Evolutionary conservation across 2,888 invertebrate genomes (phyloP), one percentile per base, ranked within the genome.

Genomic region (Pharmacophagus antenor): DNA sequence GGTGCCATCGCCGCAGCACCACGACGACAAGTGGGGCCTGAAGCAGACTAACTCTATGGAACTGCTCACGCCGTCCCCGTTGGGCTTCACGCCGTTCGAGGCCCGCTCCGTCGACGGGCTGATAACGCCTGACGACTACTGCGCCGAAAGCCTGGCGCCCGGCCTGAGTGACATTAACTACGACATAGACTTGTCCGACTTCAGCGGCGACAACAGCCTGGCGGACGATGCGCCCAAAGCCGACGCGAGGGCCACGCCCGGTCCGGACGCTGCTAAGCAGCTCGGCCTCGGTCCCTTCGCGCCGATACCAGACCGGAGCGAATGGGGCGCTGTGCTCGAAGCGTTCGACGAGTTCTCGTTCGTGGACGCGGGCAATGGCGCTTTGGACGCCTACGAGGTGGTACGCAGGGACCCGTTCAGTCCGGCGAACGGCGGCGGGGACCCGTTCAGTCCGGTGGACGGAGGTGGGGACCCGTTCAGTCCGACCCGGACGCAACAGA

Each of bases 121-220:
- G 58, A 85, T 92, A 69, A 93, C 93, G 0, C 93, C 93, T 0
- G 94, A 94, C 55, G 94, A 94, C 31, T 91, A 85, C 52, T 86
- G 78, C 0, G 68, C 80, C 0, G 91, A 92, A 7, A 91, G 92
- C 61, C 81, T 93, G 37, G 88, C 91, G 0, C 91, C 93, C 15
- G 94, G 94, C 0, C 77, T 95, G 23, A 93, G 93, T 22, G 94
- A 94, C 70, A 93, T 95, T 15, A 95, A 95, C 76, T 95, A 95
- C 66, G 95, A 95, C 67, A 94, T 95, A 58, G 95, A 95, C 77
- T 84, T 95, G 61, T 95, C 95, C 2, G 95, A 95, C 78, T 84
- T 94, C 44, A 95, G 95, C 69, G 94, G 92, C 0, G 95, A 95
- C 8, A 95, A 94, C 71, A 95, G 94, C 66, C 85, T 92, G 22